A percentile compares a stretch with the other conserved stretches of the same genome.
Evolutionary conservation across 2,797 vertebrate genomes (phyloP).

Genomic region (Miopithecus talapoin): DNA sequence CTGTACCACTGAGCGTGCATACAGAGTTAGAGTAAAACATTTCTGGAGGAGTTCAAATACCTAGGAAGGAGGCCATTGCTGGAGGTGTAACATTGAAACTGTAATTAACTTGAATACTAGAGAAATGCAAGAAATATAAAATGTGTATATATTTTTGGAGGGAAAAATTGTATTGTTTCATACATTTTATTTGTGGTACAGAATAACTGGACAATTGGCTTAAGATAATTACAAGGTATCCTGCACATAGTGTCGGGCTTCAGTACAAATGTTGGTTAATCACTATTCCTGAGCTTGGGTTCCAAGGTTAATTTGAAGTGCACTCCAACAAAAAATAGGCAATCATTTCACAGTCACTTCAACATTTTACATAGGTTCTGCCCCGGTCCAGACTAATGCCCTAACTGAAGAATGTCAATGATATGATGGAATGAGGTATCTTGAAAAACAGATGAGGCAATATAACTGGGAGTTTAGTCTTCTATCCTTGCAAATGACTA

Average conservation of each 20-base stretch:
- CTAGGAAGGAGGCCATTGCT: slow-evolving; percentile 58
- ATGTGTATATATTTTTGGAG: background rate
- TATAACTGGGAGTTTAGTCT: slow-evolving; percentile 33
- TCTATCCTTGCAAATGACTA: slow-evolving; percentile 27
- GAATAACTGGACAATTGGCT: background rate
- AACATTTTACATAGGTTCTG: slow-evolving; percentile 12
- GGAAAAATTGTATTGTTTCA: slow-evolving; percentile 26
- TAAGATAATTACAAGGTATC: background rate
- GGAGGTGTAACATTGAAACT: slow-evolving; percentile 21
- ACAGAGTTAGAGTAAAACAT: slow-evolving; percentile 55
- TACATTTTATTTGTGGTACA: background rate
- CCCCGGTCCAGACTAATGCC: background rate
- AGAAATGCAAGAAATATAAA: slow-evolving; percentile 42
- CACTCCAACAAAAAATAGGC: slow-evolving; percentile 8
- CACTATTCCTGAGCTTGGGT: background rate
- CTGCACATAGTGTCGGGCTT: background rate
- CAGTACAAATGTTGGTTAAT: background rate
- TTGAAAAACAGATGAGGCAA: slow-evolving; percentile 26
- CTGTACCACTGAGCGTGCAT: slow-evolving; percentile 59
- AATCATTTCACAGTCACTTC: slow-evolving; percentile 7
- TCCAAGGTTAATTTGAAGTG: slow-evolving; percentile 48
- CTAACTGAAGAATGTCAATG: background rate
- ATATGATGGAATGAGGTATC: background rate
- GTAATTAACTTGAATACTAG: slow-evolving; percentile 34
- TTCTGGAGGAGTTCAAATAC: slow-evolving; percentile 58